Percentiles rank a stretch among this genome's conserved stretches.
Evolutionary conservation across 2,888 invertebrate species (phyloP).

Genomic region (Eubasilissa splendida): DNA sequence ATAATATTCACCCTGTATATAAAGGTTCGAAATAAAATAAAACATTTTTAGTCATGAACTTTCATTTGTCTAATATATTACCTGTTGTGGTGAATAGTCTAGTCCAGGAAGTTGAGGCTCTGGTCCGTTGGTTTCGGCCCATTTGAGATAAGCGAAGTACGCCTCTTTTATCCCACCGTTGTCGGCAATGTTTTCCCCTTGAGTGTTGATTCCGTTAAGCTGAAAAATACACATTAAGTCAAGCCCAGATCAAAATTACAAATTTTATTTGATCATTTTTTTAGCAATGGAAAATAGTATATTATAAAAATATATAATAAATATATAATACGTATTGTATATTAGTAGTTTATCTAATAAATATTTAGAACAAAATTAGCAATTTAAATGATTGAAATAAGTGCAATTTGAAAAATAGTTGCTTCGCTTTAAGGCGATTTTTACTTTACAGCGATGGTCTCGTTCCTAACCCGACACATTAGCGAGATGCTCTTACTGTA

Average conservation of each 20-base stretch:
- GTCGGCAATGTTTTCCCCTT: constrained; percentile 96
- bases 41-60: too few relatives aligned
- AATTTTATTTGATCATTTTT: neutral
- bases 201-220: constrained; percentile 93
- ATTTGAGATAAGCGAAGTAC: constrained; percentile 86
- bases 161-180: constrained; percentile 95
- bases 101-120: constrained; percentile 83
- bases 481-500: too few relatives aligned
- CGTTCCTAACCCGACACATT: too few relatives aligned
- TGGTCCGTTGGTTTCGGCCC: constrained; percentile 78
- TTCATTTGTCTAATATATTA: constrained; percentile 52
- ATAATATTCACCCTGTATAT: too few relatives aligned
- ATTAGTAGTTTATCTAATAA: too few relatives aligned
- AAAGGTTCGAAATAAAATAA: too few relatives aligned
- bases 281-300: neutral
- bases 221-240: constrained; percentile 63
- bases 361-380: too few relatives aligned
- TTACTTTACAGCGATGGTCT: too few relatives aligned
- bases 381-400: too few relatives aligned
- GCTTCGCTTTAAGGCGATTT: too few relatives aligned
- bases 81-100: constrained; percentile 78
- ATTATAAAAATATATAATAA: neutral
- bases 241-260: neutral
- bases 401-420: too few relatives aligned
- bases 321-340: too few relatives aligned